Conservation (phyloP, 2,888 invertebrate species). For the Keiferia lycopersicella region DNA sequence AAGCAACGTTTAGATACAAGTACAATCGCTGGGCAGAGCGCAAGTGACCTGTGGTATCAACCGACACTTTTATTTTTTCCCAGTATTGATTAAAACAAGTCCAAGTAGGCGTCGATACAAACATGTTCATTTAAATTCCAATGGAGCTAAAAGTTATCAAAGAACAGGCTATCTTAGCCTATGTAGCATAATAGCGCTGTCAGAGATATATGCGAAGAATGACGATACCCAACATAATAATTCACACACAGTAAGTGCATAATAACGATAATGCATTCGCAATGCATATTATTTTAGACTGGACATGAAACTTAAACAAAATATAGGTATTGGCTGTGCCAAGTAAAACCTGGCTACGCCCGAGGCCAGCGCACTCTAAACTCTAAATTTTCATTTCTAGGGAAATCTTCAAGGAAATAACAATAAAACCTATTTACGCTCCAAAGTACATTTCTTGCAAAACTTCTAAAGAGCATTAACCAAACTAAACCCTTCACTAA, state of each 20-base stretch:
- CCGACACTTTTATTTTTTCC: constrained; percentile 1
- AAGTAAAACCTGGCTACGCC: neutral
- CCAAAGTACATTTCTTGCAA: neutral
- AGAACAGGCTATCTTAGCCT: neutral
- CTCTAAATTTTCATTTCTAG: neutral
- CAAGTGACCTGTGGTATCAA: neutral
- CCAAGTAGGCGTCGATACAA: neutral
- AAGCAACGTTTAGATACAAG: too few relatives aligned
- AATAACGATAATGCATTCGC: too few relatives aligned
- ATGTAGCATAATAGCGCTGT: neutral
- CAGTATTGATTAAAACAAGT: neutral
- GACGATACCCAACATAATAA: neutral
- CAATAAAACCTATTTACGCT: constrained; percentile 1
- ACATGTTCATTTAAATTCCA: neutral
- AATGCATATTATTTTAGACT: too few relatives aligned
- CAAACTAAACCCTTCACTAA: neutral
- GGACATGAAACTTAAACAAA: too few relatives aligned
- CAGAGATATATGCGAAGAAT: neutral
- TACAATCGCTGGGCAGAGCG: too few relatives aligned
- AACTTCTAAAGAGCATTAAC: neutral
- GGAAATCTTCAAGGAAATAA: neutral
- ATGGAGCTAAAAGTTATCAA: neutral
- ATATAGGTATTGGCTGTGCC: too few relatives aligned
- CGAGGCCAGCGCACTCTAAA: neutral
- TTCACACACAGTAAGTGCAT: neutral